Base-by-base conservation (phyloP, 1,140 invertebrate species). In the Cardiocondyla obscurior region DNA sequence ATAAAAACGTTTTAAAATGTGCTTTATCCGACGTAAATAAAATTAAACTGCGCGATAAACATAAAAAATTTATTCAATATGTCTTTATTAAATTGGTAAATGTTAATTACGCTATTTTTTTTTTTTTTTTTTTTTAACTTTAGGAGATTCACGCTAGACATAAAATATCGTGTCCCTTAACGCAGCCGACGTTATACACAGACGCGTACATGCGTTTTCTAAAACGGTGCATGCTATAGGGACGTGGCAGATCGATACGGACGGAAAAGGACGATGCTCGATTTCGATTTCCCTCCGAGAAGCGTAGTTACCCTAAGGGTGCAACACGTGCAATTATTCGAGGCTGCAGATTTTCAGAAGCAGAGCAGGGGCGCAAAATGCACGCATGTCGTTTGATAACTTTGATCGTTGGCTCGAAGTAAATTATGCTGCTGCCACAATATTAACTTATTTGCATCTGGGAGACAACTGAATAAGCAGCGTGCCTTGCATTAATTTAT, bases 271-370 rank as follows among this genome's bases (percentile, higher is more conserved):
- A 76, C 73, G 73, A 76, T 76, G 73, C 73, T 58, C 73, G 58
- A 76, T 76, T 76, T 76, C 73, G 73, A 76, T 76, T 76, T 76
- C 58, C 73, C 73, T 76, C 30, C 42, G 73, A 76, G 73, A 64
- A 76, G 42, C 73, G 39, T 39, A 58, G 42, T 76, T 16, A 16
- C 57, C 12, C 19, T 64, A 64, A 64, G 73, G 73, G 73, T 64
- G 44, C 58, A 76, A 76, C 58, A 76, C 44, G 73, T 76, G 73
- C 73, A 76, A 76, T 76, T 76, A 76, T 76, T 49, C 42, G 62
- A 30, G 73, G 57, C 44, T 76, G 42, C 30, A 76, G 73, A 64
- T 76, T 76, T 76, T 76, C 30, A 76, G 58, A 64, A 76, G 30
- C 57, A 8, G 14, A 60, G 14, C 72, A 57, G 42, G 57, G 42